Base-by-base conservation (phyloP, 1,140 invertebrate genomes). In the Zaprionus davidi region DNA sequence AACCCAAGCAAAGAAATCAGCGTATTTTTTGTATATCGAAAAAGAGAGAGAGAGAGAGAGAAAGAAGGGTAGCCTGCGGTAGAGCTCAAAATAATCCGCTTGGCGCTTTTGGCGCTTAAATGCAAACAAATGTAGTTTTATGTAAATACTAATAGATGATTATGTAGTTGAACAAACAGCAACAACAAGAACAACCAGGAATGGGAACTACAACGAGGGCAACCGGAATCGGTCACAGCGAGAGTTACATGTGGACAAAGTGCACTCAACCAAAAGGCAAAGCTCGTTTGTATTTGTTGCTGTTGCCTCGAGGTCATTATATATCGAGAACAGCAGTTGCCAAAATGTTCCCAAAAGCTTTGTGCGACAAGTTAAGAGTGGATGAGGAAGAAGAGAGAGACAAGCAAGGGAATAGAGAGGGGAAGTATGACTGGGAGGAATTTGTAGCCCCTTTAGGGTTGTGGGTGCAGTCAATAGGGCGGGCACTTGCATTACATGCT, bases 61-160 rank as follows among this genome's bases (percentile, higher is more conserved):
- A 3, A 6, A 15, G 38, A 41, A 41, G 38, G 5, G 6, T 58
- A 22, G 12, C 11, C 26, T 71, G 58, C 36, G 38, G 49, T 53
- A 20, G 34, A 53, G 44, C 65, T 73, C 62, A 82, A 62, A 71
- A 75, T 88, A 88, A 88, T 88, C 84, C 84, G 85, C 84, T 87
- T 88, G 83, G 64, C 78, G 41, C 26, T 44, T 20, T 69, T 76
- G 69, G 53, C 56, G 75, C 84, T 87, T 88, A 88, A 88, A 88
- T 88, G 84, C 84, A 88, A 88, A 90, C 84, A 88, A 87, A 78
- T 87, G 84, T 87, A 88, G 84, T 87, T 88, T 80, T 87, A 87
- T 87, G 84, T 87, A 87, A 87, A 87, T 87, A 87, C 84, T 87
- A 87, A 87, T 87, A 87, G 84, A 87, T 87, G 85, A 87, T 87